These are phyloP conservation scores for Chrysodeixis includens DNA, from an alignment of 2,888 invertebrate species.

Conservation along the genomic window DNA sequence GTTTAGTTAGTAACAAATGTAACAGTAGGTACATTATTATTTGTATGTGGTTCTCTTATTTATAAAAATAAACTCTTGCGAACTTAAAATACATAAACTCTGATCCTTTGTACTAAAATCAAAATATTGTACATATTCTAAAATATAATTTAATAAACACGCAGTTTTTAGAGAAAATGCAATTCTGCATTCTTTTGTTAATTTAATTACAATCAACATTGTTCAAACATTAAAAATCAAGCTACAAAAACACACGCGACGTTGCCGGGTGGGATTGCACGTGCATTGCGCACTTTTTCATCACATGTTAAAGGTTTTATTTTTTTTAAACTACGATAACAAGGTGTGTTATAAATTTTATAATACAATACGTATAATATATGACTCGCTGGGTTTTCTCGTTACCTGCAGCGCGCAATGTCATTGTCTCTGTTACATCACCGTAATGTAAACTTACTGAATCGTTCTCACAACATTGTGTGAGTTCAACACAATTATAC, in stretches of 20 bases:
- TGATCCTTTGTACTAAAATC: too few species aligned
- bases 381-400: conserved; percentile 41
- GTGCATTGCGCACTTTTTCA: conserved; percentile 4
- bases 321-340: not conserved
- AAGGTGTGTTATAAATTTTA: conserved; percentile 5
- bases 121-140: too few species aligned
- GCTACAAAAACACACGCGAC: conserved; percentile 1
- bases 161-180: not conserved
- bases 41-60: too few species aligned
- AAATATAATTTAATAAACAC: not conserved
- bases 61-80: too few species aligned
- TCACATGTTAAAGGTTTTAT: not conserved
- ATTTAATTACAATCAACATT: not conserved
- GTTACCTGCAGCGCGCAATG: conserved; percentile 46
- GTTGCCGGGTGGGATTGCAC: not conserved
- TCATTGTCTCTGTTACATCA: conserved; percentile 57
- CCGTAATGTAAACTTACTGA: conserved; percentile 48
- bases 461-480: conserved; percentile 45
- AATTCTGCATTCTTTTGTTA: conserved; percentile 1
- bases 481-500: conserved; percentile 24
- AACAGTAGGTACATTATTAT: too few species aligned
- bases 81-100: too few species aligned
- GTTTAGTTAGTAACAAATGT: too few species aligned
- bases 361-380: conserved; percentile 35
- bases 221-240: conserved; percentile 1